These are phyloP conservation scores for Clarias pachynema DNA, from an alignment of 2,797 vertebrate genomes.

Conservation along the genomic window DNA sequence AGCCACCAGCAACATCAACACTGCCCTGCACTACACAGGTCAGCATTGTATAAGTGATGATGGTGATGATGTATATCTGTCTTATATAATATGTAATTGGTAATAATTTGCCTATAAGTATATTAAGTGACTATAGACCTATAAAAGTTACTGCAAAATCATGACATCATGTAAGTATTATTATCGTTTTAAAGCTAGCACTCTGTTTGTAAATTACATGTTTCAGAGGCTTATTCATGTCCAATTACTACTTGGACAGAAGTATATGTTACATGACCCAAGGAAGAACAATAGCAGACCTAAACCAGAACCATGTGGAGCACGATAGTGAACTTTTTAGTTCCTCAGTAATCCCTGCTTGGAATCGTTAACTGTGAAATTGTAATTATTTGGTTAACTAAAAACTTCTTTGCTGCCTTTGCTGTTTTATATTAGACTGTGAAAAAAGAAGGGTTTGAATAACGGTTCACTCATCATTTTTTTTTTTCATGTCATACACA, in stretches of 20 bases:
- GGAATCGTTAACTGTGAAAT: not conserved
- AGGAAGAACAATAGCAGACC: not conserved
- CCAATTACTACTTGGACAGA: not conserved
- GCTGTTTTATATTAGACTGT: not conserved
- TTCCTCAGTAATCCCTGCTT: not conserved
- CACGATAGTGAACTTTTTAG: not conserved
- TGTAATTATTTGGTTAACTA: not conserved
- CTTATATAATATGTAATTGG: not conserved
- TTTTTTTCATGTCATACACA: constrained; percentile 58
- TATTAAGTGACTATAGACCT: not conserved
- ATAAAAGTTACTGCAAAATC: not conserved
- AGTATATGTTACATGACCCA: not conserved
- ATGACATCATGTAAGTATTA: not conserved
- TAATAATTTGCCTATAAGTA: not conserved
- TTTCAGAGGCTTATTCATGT: not conserved
- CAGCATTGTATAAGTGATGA: constrained; percentile 46
- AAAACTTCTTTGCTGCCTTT: not conserved
- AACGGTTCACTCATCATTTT: not conserved
- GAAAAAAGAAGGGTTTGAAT: not conserved
- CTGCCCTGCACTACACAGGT: constrained; percentile 90
- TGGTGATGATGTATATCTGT: not conserved
- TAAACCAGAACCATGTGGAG: not conserved
- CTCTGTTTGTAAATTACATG: not conserved
- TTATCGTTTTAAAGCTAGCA: not conserved
- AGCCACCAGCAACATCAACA: constrained; percentile 66